Conservation (phyloP, 2,888 invertebrate species). For the Leptogaster cylindrica region DNA sequence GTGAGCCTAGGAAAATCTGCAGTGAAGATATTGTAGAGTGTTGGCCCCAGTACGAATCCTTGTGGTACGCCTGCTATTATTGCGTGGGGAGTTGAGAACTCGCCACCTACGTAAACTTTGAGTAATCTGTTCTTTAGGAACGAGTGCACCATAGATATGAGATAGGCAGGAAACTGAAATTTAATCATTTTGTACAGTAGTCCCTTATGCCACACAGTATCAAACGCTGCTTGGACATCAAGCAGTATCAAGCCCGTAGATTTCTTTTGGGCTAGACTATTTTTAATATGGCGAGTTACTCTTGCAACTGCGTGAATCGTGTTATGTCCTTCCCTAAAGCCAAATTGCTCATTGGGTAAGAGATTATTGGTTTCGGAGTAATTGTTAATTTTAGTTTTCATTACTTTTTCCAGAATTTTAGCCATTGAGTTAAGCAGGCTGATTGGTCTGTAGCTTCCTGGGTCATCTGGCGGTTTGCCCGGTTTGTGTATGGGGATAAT, state of each 20-base stretch:
- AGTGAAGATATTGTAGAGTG: neutral
- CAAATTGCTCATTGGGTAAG: neutral
- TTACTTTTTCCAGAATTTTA: neutral
- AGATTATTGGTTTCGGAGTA: neutral
- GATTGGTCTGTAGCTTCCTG: neutral
- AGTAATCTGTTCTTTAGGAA: neutral
- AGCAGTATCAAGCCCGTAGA: neutral
- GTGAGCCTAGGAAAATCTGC: neutral
- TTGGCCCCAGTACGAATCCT: neutral
- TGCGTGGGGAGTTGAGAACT: neutral
- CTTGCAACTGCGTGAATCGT: neutral
- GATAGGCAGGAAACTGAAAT: neutral
- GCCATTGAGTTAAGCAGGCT: neutral
- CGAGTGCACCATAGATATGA: neutral
- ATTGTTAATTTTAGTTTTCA: neutral
- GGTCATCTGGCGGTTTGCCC: neutral
- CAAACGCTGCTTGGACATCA: no score
- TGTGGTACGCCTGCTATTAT: neutral
- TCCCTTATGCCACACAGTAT: slow-evolving; percentile 8
- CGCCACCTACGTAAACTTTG: neutral
- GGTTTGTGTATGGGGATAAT: neutral
- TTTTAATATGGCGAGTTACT: neutral
- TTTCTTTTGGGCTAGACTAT: neutral
- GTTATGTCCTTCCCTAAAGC: neutral
- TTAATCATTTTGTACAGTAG: neutral